phyloP scores from a whole-genome alignment of 2,888 invertebrate genomes.

The Callyntrura guangdongensis region DNA sequence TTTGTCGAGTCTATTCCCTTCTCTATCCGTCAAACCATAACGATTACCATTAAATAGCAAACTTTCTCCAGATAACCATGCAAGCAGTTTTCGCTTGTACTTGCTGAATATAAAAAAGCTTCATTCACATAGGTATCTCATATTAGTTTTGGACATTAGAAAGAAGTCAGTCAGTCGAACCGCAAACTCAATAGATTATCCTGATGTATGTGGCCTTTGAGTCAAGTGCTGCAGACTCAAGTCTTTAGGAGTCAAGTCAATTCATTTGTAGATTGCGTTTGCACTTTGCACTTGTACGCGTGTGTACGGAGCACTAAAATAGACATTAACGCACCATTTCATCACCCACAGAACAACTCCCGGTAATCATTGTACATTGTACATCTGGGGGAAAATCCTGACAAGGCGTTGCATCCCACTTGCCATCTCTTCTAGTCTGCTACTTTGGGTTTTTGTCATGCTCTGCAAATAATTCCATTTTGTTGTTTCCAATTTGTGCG shows the following conservation, averaged over 20 bases:
- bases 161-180: too few species aligned
- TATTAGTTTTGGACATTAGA: background rate
- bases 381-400: background rate
- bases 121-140: background rate
- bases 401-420: background rate
- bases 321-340: constrained; percentile 18
- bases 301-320: constrained; percentile 7
- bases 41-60: background rate
- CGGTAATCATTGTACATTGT: background rate
- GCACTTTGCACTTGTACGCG: background rate
- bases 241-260: background rate
- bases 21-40: background rate
- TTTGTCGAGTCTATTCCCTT: too few species aligned
- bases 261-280: constrained; percentile 22
- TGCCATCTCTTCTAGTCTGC: background rate
- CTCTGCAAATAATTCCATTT: constrained; percentile 41
- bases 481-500: constrained; percentile 47
- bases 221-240: too few species aligned
- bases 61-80: background rate
- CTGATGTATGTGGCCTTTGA: too few species aligned
- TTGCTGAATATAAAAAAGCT: background rate
- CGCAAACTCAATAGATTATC: too few species aligned
- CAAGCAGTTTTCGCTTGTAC: background rate
- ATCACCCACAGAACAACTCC: background rate
- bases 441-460: background rate